Base-by-base conservation (phyloP, 2,113 vertebrate genomes). In the Arvicanthis niloticus region DNA sequence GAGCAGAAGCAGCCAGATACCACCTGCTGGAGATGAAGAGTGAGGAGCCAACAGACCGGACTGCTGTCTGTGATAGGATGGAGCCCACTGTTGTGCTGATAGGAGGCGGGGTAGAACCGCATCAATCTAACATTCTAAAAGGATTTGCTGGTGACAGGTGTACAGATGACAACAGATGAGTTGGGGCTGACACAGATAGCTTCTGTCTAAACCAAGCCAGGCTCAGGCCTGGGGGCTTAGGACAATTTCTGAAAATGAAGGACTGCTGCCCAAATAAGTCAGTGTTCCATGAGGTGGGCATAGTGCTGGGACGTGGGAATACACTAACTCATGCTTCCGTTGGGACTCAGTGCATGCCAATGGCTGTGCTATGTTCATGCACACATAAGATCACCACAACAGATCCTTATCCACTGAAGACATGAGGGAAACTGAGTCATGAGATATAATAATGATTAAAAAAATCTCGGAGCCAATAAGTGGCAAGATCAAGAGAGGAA, bases 261-360 rank as follows among this genome's bases (percentile, higher is more conserved):
- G 0, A 26, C 53, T 1, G 2, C 56, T 51, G 37, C 34, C n/a
- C 58, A 76, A 9, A 10, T 19, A 45, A 34, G 65, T 19, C 45
- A n/a, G 85, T 67, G 34, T 31, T 5, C 16, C 42, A 53, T 80
- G 26, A 37, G 4, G 21, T 29, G 5, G 34, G 2, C 60, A 24
- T 29, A 2, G 9, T 0, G 1, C 2, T 3, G 0, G 0, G 7
- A 76, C 29, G 3, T 1, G 26, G 53, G 11, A 58, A 58, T 31
- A 17, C 4, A 8, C 22, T 7, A 40, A 51, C 42, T 3, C 26
- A 19, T 0, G 13, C 45, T 21, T 2, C 17, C 29, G 84, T 1
- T n/a, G 48, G 24, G 45, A 16, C 73, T 9, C 16, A 6, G 31
- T 88, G 34, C 65, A 34, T 2, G 1, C 67, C 37, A 42, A 22